Conservation (phyloP, 1,140 invertebrate species). For the Ephestia elutella region DNA sequence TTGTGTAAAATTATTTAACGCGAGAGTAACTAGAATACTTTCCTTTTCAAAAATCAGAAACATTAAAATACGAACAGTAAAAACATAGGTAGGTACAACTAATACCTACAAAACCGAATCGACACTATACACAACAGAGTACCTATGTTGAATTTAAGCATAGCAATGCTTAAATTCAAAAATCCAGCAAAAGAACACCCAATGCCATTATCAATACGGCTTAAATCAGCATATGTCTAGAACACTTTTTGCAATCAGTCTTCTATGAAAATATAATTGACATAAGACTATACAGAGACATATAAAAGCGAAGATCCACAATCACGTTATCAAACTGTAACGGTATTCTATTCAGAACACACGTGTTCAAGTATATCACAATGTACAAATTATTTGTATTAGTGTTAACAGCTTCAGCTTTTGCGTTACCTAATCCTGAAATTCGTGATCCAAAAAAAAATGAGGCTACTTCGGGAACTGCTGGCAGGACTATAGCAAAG, state of each 20-base stretch:
- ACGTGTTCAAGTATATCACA: conserved; percentile 32
- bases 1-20: no score
- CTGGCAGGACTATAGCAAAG: conserved; percentile 57
- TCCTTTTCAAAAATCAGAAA: not conserved
- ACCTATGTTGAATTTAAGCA: no score
- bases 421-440: conserved; percentile 50
- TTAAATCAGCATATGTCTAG: conserved; percentile 6
- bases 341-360: conserved; percentile 42
- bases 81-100: not conserved
- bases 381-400: conserved; percentile 46
- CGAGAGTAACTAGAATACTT: no score
- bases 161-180: not conserved
- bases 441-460: conserved; percentile 26
- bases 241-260: conserved; percentile 56
- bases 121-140: not conserved
- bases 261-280: conserved; percentile 72
- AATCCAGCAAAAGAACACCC: conserved; percentile 21
- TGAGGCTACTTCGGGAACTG: conserved; percentile 37
- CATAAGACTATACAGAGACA: conserved; percentile 49
- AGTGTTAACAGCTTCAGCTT: conserved; percentile 25
- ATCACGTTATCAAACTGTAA: conserved; percentile 58
- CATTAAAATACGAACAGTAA: not conserved
- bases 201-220: conserved; percentile 2
- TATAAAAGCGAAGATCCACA: conserved; percentile 58
- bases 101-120: not conserved